Evolutionary conservation across 2,113 vertebrate genomes (phyloP).

Genomic region (Apaloderma vittatum): DNA sequence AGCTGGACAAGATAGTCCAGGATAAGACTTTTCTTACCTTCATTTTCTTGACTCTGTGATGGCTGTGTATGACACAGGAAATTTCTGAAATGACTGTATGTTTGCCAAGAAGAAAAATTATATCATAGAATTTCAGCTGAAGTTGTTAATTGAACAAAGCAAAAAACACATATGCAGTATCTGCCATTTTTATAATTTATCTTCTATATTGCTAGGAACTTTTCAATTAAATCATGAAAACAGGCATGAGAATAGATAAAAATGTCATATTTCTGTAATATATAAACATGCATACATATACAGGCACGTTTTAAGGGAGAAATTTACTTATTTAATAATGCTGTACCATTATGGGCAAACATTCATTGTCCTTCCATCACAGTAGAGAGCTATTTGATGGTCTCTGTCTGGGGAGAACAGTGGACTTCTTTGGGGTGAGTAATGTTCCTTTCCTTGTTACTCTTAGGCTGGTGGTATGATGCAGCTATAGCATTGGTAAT

Average conservation of each 20-base stretch:
- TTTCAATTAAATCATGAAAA: no score
- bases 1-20: neutral
- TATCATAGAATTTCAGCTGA: neutral
- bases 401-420: neutral
- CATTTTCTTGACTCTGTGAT: neutral
- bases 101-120: neutral
- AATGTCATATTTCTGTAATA: neutral
- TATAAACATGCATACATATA: neutral
- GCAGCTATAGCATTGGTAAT: neutral
- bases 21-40: neutral
- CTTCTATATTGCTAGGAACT: neutral
- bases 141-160: neutral
- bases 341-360: neutral
- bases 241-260: no score
- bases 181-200: neutral
- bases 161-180: neutral
- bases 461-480: neutral
- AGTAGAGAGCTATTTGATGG: neutral
- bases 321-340: neutral
- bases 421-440: fast-evolving
- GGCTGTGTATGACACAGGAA: neutral
- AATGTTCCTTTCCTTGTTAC: neutral
- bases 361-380: neutral
- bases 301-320: neutral
- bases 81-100: neutral